Base-by-base conservation (phyloP, 2,797 vertebrate genomes). In the Tadarida brasiliensis region DNA sequence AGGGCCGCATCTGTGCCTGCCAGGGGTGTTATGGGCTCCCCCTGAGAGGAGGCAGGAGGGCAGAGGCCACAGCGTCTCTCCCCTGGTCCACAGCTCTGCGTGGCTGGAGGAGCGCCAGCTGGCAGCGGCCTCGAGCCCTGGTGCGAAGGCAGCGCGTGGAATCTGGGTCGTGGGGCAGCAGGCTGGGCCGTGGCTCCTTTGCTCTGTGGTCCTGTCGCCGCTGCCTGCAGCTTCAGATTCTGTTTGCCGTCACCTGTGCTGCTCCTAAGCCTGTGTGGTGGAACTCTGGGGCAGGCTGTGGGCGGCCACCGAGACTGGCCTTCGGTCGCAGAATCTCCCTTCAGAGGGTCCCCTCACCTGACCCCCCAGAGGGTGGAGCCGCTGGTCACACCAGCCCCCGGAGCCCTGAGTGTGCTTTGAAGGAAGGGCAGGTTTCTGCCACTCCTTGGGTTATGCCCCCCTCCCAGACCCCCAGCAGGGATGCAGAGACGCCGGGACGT, bases 201-300 rank as follows among this genome's bases (percentile, higher is more conserved):
- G 2, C 68, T 12, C 19, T 1, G 3, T 16, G 68, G 49, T 9
- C 28, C n/a, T 8, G 0, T 35, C 19, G 22, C 4, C 0, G 0
- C 30, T 24, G 4, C 14, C 4, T 15, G n/a, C 44, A 56, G 19
- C 71, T 15, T 47, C 10, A 11, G 83, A 16, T 19, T 39, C 16
- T 56, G 33, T 39, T n/a, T 33, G n/a, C 65, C 71, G 57, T 51
- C 47, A 10, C 49, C 57, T 22, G 4, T 33, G 65, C n/a, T 51
- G 16, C 2, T 0, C 73, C 56, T 11, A 12, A 35, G 11, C 35
- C 54, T 24, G 7, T 24, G 56, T 15, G 0, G 0, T 9, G 0
- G 47, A 47, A 19, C 28, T 14, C 70, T 2, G 39, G 56, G 9
- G 1, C 10, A 0, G 68, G 24, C 24, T 3, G 0, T 1, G 9